Conservation (phyloP, 1,140 invertebrate genomes). For the Zophobas morio region DNA sequence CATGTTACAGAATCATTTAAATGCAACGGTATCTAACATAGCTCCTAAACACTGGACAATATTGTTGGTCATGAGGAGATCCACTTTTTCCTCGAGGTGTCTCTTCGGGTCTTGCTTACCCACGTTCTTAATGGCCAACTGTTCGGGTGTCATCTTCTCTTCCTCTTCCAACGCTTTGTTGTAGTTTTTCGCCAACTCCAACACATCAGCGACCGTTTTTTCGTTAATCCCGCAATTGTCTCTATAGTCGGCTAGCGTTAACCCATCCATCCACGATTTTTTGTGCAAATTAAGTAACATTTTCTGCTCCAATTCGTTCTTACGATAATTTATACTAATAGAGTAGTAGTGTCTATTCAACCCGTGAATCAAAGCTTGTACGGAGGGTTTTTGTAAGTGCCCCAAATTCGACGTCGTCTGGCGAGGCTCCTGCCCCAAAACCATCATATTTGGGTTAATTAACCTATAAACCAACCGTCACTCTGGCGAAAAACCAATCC, state of each 20-base stretch:
- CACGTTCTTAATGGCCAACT: constrained; percentile 99
- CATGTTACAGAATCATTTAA: constrained; percentile 75
- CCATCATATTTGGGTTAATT: constrained; percentile 99
- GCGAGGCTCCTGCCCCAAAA: constrained; percentile 97
- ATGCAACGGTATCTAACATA: constrained; percentile 98
- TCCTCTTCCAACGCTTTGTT: constrained; percentile 99
- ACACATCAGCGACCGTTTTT: constrained; percentile 95
- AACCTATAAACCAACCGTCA: constrained; percentile 65
- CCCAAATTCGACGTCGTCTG: constrained; percentile 99
- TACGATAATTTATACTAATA: constrained; percentile 99
- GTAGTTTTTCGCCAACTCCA: constrained; percentile 98
- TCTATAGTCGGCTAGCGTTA: constrained; percentile 94
- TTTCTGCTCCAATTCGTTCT: constrained; percentile 99
- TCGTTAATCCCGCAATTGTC: constrained; percentile 94
- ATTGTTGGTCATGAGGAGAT: constrained; percentile 97
- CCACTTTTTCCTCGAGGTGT: constrained; percentile 99
- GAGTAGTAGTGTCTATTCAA: constrained; percentile 99
- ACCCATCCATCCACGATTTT: constrained; percentile 99
- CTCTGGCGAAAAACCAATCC: constrained; percentile 5
- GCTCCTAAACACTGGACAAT: constrained; percentile 99
- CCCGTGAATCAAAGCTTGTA: constrained; percentile 99
- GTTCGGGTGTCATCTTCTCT: constrained; percentile 99
- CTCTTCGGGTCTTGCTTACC: constrained; percentile 99
- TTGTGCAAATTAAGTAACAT: constrained; percentile 99
- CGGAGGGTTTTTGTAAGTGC: constrained; percentile 99